phyloP scores from a whole-genome alignment of 2,113 vertebrate genomes.

The Plestiodon gilberti region DNA sequence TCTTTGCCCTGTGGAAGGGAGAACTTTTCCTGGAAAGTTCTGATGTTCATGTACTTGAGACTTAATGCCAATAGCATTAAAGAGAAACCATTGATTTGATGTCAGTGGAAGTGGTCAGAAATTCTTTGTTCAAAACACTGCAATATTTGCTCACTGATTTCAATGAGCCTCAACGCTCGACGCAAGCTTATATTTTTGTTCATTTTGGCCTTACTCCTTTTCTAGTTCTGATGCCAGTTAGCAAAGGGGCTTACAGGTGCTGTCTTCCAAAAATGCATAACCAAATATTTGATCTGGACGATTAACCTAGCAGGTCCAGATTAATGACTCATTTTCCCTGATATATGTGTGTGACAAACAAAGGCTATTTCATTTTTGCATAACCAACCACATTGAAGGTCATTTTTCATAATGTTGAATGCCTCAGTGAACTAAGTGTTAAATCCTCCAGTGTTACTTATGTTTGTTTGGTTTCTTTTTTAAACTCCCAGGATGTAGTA shows the following conservation, averaged over 20 bases:
- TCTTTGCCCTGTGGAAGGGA: background rate
- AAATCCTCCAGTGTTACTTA: slow-evolving; percentile 33
- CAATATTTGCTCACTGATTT: background rate
- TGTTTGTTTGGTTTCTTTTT: slow-evolving; percentile 12
- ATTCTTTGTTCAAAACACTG: background rate
- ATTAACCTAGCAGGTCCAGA: slow-evolving; percentile 3
- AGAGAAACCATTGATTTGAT: background rate
- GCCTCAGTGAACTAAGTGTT: background rate
- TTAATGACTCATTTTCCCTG: slow-evolving; percentile 19
- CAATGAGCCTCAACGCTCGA: background rate
- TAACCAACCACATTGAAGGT: background rate
- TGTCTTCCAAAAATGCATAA: slow-evolving; percentile 14
- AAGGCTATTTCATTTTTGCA: slow-evolving; percentile 9
- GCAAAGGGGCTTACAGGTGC: background rate
- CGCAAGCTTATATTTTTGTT: background rate
- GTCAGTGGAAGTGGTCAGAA: background rate
- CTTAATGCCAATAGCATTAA: background rate
- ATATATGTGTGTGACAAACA: slow-evolving; percentile 9
- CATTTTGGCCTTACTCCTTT: background rate
- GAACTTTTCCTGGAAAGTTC: background rate
- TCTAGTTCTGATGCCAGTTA: background rate
- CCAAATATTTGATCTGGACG: slow-evolving; percentile 28
- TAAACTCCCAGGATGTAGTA: slow-evolving; percentile 14
- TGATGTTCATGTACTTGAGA: background rate
- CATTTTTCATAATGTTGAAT: slow-evolving; percentile 40